Base-by-base conservation (phyloP, 2,113 vertebrate species). In the Halichoeres trimaculatus region DNA sequence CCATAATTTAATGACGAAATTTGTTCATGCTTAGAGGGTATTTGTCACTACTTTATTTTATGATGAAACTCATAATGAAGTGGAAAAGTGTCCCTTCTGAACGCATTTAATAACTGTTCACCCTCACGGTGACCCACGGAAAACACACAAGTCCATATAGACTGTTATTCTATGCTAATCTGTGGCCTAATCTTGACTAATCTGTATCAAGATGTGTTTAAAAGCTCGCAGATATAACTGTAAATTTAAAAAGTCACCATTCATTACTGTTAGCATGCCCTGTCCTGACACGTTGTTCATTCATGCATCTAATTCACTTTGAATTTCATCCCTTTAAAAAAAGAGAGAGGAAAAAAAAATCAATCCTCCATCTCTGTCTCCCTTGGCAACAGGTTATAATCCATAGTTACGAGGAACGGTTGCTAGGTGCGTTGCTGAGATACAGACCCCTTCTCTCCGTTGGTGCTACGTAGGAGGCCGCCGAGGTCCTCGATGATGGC, bases 371-470 rank as follows among this genome's bases (percentile, higher is more conserved):
- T 93, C 92, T 92, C 92, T 88, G 93, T 94, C 89, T 94, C 93
- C 93, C 93, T 92, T 94, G 93, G 94, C 93, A 94, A 95, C 93
- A 94, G 92, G 93, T 94, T 94, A 93, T 94, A 93, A 94, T 94
- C 92, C 93, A 93, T 94, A 90, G 93, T 93, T 94, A 94, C 93
- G 79, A 92, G 88, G 86, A 92, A 75, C 64, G 82, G 94, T 95
- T 94, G 94, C 94, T 94, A 94, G 90, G 93, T 92, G 90, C 91
- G 90, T 94, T 94, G 94, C 93, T 30, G 90, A 93, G 93, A 91
- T 94, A 94, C 93, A 78, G 92, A 92, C 90, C 92, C 92, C 89
- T 88, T 90, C 85, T 92, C 84, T 88, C 87, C 83, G 17, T 17
- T 45, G 43, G 43, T 34, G 78, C 84, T 89, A 91, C 83, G 89